Evolutionary conservation across 2,113 vertebrate genomes (phyloP), one percentile per base, ranked within the genome.

Genomic region (Muscicapa adusta): DNA sequence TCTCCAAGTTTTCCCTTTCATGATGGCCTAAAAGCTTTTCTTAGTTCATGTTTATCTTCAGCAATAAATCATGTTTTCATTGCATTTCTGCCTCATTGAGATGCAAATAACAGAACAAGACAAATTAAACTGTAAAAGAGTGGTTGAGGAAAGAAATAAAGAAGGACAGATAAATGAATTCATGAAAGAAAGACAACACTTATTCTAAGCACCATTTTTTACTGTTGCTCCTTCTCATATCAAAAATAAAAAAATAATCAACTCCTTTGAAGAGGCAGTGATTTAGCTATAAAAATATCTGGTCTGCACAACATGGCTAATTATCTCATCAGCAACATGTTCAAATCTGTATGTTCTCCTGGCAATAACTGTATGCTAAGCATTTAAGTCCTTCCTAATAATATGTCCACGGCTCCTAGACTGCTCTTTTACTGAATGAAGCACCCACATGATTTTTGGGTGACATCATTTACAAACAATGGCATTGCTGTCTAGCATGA

Each of bases 401-500:
- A 43, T 51, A 28, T 5, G 18, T 68, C 84, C 47, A 29, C 29
- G 23, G 72, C 33, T 83, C 50, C 67, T 72, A 12, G 24, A 10
- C 42, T 83, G 38, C 29, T 68, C 18, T 47, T 92, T 53, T 79
- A 33, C 85, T 78, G 74, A 34, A 92, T 73, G 82, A 60, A 91
- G 40, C n/a, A 36, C 17, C 11, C 3, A 2, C 45, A 15, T 14
- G 43, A 63, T 79, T 91, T 36, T 67, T 85, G 36, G 29, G 45
- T 96, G 91, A 97, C 51, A 76, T 88, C 53, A 96, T 87, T 71
- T 91, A 75, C 48, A 76, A 97, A 91, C 67, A 96, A 91, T 34
- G 83, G 43, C 87, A 73, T 74, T 91, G 54, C 40, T 76, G 66
- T 61, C 79, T 63, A 36, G 38, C 90, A 81, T 68, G 45, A 94